Percentiles rank a stretch among this genome's conserved stretches.
Evolutionary conservation across 2,888 invertebrate genomes (phyloP).

Genomic region (Pseudococcus viburni): DNA sequence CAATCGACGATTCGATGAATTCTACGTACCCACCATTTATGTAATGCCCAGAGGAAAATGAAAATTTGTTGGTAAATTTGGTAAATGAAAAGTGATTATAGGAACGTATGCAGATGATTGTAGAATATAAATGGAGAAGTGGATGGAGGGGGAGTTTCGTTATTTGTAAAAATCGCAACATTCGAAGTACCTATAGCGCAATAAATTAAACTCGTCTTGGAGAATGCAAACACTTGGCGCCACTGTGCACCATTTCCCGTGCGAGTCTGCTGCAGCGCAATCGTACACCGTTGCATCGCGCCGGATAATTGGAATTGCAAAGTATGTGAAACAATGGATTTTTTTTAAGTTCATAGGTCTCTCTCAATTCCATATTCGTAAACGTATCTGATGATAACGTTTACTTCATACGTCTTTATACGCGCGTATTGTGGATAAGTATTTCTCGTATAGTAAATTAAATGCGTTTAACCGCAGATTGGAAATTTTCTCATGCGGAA

Average conservation of each 20-base stretch:
- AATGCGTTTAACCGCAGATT: slow-evolving; percentile 18
- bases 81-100: too few relatives aligned
- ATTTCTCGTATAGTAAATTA: slow-evolving; percentile 48
- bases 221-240: slow-evolving; percentile 66
- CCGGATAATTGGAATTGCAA: slow-evolving; percentile 64
- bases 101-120: too few relatives aligned
- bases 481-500: slow-evolving; percentile 47
- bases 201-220: slow-evolving; percentile 63
- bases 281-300: slow-evolving; percentile 62
- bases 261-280: slow-evolving; percentile 59
- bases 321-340: slow-evolving; percentile 64
- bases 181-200: neutral
- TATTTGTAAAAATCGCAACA: neutral
- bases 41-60: too few relatives aligned
- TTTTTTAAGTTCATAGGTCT: slow-evolving; percentile 63
- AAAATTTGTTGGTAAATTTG: neutral
- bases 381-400: slow-evolving; percentile 64
- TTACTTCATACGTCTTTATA: slow-evolving; percentile 64
- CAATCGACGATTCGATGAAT: neutral
- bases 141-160: neutral
- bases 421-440: slow-evolving; percentile 23
- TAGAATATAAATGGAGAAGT: too few relatives aligned
- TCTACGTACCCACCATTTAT: too few relatives aligned
- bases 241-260: slow-evolving; percentile 64
- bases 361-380: slow-evolving; percentile 63